Percentiles rank a stretch among this genome's conserved stretches.
These are phyloP conservation scores for Drosophila niveifrons DNA, from an alignment of 2,888 invertebrate species.

Conservation along the genomic window DNA sequence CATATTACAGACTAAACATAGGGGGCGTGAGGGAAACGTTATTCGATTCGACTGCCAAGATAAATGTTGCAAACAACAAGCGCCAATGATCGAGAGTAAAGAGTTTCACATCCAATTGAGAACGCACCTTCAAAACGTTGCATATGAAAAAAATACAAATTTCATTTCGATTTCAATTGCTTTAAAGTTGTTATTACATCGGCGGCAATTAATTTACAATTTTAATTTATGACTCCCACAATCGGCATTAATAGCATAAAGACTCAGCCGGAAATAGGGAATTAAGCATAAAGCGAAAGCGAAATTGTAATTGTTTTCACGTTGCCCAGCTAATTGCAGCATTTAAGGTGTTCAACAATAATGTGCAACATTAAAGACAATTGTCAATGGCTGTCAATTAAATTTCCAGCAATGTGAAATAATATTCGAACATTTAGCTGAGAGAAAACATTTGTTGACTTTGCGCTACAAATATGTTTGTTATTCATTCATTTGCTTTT, in stretches of 20 bases:
- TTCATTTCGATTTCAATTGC: no score
- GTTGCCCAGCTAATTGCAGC: not conserved
- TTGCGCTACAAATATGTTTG: no score
- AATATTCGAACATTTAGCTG: no score
- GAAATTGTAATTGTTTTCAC: not conserved
- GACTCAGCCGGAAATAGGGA: not conserved
- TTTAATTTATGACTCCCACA: not conserved
- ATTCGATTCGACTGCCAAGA: slow-evolving; percentile 14
- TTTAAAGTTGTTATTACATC: no score
- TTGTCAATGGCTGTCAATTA: not conserved
- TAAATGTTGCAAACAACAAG: slow-evolving; percentile 2
- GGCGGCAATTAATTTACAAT: not conserved
- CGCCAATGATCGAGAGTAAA: not conserved
- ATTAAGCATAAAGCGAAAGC: not conserved
- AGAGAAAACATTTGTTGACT: no score
- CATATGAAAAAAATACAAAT: no score
- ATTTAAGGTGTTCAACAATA: not conserved
- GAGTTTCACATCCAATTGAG: not conserved
- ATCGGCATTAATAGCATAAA: not conserved
- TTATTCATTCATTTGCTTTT: no score
- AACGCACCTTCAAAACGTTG: no score
- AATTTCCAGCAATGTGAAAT: not conserved
- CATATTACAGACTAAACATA: slow-evolving; percentile 7
- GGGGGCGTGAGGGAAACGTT: slow-evolving; percentile 4
- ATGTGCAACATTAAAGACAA: not conserved